Evolutionary conservation across 2,797 vertebrate species (phyloP).

Genomic region (Acanthurus leucopareius): DNA sequence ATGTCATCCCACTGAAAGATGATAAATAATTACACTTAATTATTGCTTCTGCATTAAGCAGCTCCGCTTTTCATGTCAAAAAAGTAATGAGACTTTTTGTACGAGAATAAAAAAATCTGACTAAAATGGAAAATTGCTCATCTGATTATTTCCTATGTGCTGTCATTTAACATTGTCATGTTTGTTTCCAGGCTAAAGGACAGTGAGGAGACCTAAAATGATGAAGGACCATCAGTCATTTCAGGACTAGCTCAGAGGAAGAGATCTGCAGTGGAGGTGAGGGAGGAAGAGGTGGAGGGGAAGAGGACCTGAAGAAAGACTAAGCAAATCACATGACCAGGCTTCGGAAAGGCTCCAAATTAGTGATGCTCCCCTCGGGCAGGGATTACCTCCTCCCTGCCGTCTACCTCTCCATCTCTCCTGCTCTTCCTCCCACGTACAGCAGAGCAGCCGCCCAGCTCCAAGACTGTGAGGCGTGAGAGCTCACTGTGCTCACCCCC

Average conservation of each 20-base stretch:
- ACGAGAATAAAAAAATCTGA: background rate
- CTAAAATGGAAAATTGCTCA: background rate
- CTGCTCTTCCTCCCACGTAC: constrained; percentile 59
- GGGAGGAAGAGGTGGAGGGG: constrained; percentile 49
- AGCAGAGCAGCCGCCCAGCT: constrained; percentile 55
- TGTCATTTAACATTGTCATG: constrained; percentile 16
- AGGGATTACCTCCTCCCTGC: constrained; percentile 75
- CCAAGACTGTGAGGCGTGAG: constrained; percentile 71
- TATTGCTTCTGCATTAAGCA: background rate
- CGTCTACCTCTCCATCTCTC: constrained; percentile 64
- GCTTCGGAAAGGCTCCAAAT: constrained; percentile 61
- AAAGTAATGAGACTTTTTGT: background rate
- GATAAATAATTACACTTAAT: background rate
- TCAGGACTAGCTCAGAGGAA: constrained; percentile 52
- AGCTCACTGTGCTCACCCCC: constrained; percentile 45
- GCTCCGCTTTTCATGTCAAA: background rate
- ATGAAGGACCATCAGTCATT: constrained; percentile 36
- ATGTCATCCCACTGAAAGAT: background rate
- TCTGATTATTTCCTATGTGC: constrained; percentile 2
- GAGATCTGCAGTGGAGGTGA: constrained; percentile 47
- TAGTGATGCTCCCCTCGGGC: constrained; percentile 76
- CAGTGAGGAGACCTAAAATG: constrained; percentile 32
- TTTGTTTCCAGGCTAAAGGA: constrained; percentile 53
- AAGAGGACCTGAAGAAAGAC: constrained; percentile 36
- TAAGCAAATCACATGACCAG: constrained; percentile 60